Evolutionary conservation across 2,888 invertebrate species (phyloP).

Genomic region (Netelia inedita): DNA sequence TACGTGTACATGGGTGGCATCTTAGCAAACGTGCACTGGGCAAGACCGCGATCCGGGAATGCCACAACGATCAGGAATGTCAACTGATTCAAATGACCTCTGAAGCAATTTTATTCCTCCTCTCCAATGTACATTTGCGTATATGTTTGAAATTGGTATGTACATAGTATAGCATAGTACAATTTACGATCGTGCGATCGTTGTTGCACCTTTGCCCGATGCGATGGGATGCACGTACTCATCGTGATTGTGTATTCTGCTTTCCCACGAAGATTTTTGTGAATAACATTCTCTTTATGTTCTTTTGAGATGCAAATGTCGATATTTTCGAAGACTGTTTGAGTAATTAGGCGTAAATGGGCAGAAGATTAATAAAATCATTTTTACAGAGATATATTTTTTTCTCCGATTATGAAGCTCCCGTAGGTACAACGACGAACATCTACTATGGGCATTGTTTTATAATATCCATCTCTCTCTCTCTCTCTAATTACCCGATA

Average conservation of each 20-base stretch:
- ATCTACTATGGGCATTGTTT: slow-evolving; percentile 52
- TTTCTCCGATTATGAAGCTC: not conserved
- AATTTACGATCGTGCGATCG: not conserved
- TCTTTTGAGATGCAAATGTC: not conserved
- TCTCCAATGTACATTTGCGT: not conserved
- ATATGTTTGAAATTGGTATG: not conserved
- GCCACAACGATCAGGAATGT: no score
- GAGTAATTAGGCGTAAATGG: not conserved
- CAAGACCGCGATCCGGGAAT: no score
- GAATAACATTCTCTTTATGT: not conserved
- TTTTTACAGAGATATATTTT: not conserved
- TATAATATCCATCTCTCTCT: not conserved
- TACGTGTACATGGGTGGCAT: no score
- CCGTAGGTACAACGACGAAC: slow-evolving; percentile 16
- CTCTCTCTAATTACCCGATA: no score
- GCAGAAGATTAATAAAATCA: not conserved
- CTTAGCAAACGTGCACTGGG: no score
- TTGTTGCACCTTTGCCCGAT: not conserved
- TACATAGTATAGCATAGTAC: not conserved
- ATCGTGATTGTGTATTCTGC: slow-evolving; percentile 4
- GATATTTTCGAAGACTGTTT: not conserved
- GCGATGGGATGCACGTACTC: not conserved
- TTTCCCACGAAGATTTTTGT: not conserved
- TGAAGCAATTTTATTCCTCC: no score
- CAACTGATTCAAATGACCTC: no score